These are phyloP conservation scores for Corythaixoides concolor DNA, from an alignment of 2,113 vertebrate species.

Conservation along the genomic window DNA sequence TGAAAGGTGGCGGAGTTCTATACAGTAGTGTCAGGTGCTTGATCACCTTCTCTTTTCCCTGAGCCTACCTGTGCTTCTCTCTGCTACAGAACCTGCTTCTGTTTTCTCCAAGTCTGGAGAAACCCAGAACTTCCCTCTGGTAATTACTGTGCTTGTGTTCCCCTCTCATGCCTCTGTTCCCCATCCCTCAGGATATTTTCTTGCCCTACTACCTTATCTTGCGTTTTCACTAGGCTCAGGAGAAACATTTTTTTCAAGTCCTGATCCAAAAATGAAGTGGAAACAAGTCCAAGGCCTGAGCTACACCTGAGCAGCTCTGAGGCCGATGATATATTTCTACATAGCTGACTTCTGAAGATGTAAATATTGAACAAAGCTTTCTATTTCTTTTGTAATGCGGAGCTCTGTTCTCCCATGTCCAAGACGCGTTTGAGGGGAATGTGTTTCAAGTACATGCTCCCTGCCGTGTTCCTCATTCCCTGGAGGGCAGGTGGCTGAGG, in stretches of 20 bases:
- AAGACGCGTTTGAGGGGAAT: background rate
- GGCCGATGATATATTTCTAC: background rate
- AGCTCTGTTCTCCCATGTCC: background rate
- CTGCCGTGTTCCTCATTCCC: accelerated
- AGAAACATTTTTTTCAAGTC: background rate
- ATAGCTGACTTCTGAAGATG: background rate
- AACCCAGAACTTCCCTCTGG: background rate
- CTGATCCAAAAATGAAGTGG: background rate
- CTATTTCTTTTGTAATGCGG: background rate
- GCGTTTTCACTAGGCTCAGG: background rate
- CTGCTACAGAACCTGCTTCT: background rate
- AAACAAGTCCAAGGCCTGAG: background rate
- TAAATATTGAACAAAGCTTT: background rate
- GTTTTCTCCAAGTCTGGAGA: background rate
- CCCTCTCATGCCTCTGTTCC: background rate
- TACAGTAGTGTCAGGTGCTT: background rate
- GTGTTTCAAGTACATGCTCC: accelerated
- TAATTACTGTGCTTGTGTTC: background rate
- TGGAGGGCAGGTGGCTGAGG: background rate
- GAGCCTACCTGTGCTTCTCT: background rate
- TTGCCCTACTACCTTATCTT: background rate
- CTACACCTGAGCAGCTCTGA: background rate
- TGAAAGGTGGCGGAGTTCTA: background rate
- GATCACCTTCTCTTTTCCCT: background rate
- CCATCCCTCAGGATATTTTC: background rate